phyloP scores from a whole-genome alignment of 2,797 vertebrate species.

The Liasis olivaceus region DNA sequence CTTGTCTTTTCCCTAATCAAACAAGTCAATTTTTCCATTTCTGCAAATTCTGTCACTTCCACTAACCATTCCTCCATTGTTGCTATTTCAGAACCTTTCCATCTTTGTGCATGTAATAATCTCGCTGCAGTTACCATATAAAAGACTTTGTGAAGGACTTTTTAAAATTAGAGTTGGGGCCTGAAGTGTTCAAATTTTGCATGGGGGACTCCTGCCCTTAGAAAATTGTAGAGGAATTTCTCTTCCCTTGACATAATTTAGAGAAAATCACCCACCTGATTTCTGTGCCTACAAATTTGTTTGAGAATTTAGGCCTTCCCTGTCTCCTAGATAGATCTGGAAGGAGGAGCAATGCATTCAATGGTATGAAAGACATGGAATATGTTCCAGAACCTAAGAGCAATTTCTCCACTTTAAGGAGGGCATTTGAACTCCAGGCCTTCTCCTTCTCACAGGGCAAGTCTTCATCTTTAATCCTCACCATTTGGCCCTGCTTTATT shows the following conservation, averaged over 20 bases:
- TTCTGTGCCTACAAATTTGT: neutral
- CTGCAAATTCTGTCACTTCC: neutral
- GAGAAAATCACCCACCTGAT: neutral
- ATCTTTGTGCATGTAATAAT: too few relatives aligned
- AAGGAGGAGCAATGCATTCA: neutral
- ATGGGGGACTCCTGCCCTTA: neutral
- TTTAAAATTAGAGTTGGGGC: neutral
- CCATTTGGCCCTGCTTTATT: conserved; percentile 43
- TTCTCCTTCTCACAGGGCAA: neutral
- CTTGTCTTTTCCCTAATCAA: neutral
- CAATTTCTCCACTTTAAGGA: neutral
- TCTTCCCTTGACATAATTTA: neutral
- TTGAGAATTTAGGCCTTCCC: neutral
- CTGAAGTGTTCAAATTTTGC: neutral
- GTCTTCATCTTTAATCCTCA: conserved; percentile 9
- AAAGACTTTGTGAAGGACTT: neutral
- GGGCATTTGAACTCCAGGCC: neutral
- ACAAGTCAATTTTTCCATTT: neutral
- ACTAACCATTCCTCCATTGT: neutral
- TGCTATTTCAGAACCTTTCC: neutral
- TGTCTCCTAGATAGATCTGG: neutral
- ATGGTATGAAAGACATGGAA: neutral
- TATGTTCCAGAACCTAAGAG: neutral
- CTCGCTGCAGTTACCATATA: neutral
- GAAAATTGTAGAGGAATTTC: neutral